phyloP scores from a whole-genome alignment of 2,113 vertebrate species.

The Marcusenius ussheri region DNA sequence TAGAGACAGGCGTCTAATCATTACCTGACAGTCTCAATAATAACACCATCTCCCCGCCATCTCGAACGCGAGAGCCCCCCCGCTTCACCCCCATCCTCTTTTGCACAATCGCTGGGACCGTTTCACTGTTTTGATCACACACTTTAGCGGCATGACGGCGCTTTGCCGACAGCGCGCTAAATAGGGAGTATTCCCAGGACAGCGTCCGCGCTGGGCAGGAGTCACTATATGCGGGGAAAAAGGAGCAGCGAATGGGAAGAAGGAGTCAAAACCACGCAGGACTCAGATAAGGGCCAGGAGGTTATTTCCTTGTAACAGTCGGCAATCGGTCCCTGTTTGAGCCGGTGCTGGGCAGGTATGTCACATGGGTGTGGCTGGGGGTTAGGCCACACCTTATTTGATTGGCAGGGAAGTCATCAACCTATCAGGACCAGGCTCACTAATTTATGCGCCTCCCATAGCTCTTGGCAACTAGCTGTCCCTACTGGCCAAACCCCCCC shows the following conservation, averaged over 20 bases:
- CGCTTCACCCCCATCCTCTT: not conserved
- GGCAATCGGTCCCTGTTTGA: too few relatives aligned
- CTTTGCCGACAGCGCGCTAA: slow-evolving; percentile 36
- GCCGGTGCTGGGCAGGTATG: too few relatives aligned
- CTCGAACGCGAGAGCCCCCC: slow-evolving; percentile 22
- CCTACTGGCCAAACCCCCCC: not conserved
- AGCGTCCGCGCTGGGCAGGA: slow-evolving; percentile 1
- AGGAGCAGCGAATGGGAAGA: not conserved
- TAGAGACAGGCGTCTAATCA: slow-evolving; percentile 56
- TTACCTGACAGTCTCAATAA: slow-evolving; percentile 55
- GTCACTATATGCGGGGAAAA: slow-evolving; percentile 23
- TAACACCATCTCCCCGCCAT: slow-evolving; percentile 35
- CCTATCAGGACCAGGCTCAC: not conserved
- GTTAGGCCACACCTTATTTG: not conserved
- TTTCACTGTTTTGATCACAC: slow-evolving; percentile 27
- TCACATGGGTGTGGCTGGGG: not conserved
- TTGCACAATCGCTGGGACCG: not conserved
- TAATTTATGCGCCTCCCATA: not conserved
- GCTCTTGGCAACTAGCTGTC: not conserved
- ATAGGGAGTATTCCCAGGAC: slow-evolving; percentile 45
- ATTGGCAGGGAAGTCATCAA: not conserved
- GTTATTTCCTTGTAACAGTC: not conserved
- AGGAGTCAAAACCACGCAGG: not conserved
- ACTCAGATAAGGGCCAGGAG: not conserved
- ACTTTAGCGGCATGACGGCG: slow-evolving; percentile 27